Conservation (phyloP, 2,888 invertebrate genomes). For the Allophyes oxyacanthae region DNA sequence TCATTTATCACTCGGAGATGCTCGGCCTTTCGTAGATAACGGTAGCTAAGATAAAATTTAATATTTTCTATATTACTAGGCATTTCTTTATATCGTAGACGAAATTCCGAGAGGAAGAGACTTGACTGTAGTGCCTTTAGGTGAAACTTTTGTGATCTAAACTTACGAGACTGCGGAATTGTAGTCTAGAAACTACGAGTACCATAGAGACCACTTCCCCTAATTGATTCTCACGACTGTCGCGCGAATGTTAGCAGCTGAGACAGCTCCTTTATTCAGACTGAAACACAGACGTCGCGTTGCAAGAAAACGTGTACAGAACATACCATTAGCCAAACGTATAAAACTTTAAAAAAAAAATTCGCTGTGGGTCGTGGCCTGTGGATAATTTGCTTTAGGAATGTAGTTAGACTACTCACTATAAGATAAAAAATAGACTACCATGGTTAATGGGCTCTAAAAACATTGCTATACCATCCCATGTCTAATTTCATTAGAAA, state of each 20-base stretch:
- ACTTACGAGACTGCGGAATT: constrained; percentile 41
- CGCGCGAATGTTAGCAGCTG: constrained; percentile 42
- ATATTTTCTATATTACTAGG: constrained; percentile 10
- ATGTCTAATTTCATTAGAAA: constrained; percentile 18
- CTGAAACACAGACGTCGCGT: constrained; percentile 37
- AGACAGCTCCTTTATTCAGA: constrained; percentile 36
- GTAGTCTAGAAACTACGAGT: constrained; percentile 35
- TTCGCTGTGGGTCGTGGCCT: constrained; percentile 3
- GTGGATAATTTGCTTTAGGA: constrained; percentile 35
- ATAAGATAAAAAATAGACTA: constrained; percentile 15
- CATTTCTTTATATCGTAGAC: constrained; percentile 5
- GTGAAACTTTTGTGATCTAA: constrained; percentile 41
- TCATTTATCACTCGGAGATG: constrained; percentile 84
- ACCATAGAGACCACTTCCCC: constrained; percentile 42
- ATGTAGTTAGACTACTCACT: constrained; percentile 24
- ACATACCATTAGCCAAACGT: constrained; percentile 24
- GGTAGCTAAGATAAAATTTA: constrained; percentile 51
- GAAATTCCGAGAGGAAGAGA: background rate
- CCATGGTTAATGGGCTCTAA: constrained; percentile 12
- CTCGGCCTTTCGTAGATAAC: constrained; percentile 65
- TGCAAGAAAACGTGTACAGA: constrained; percentile 28
- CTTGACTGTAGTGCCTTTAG: constrained; percentile 8
- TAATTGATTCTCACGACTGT: constrained; percentile 51
- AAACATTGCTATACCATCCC: constrained; percentile 19
- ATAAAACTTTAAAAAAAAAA: constrained; percentile 4